Base-by-base conservation (phyloP, 2,113 vertebrate genomes). In the Microcebus murinus region DNA sequence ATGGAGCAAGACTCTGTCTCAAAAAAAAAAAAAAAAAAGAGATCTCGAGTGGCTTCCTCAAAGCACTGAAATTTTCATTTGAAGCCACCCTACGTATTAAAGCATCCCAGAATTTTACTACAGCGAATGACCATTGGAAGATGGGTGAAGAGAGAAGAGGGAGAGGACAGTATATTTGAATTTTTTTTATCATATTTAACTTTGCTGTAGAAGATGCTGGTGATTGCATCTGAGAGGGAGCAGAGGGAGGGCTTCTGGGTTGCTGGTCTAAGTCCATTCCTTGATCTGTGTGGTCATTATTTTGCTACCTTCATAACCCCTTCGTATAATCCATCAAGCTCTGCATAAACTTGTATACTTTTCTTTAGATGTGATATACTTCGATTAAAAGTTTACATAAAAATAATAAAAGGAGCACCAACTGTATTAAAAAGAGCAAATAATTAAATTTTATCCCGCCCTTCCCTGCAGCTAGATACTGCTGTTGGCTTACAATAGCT, bases 11-110 rank as follows among this genome's bases (percentile, higher is more conserved):
- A n/a, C n/a, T n/a, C n/a, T n/a, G n/a, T n/a, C n/a, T n/a, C n/a
- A n/a, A n/a, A n/a, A n/a, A n/a, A n/a, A n/a, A n/a, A n/a, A n/a
- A n/a, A n/a, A n/a, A n/a, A 71, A 82, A 73, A 3, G 39, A 68
- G 50, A 57, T 91, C 21, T 59, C 65, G 94, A 85, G 42, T 95
- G 39, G 88, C 18, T 94, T 76, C 34, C 55, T 86, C 45, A 96
- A 95, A 95, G 50, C 83, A 52, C 2, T 90, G 52, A 63, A 59
- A 13, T 59, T 80, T 83, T 87, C 83, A 8, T 89, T 95, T 89
- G 87, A 93, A 88, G 57, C 55, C n/a, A 8, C 79, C 18, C 45
- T 85, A 17, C 48, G 29, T 25, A 59, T 90, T 45, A 42, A 92
- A 74, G 23, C 13, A 59, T 14, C 55, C 27, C 29, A 82, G 68